A percentile compares a stretch with the other conserved stretches of the same genome.
Evolutionary conservation across 2,797 vertebrate species (phyloP).

Genomic region (Esox lucius): DNA sequence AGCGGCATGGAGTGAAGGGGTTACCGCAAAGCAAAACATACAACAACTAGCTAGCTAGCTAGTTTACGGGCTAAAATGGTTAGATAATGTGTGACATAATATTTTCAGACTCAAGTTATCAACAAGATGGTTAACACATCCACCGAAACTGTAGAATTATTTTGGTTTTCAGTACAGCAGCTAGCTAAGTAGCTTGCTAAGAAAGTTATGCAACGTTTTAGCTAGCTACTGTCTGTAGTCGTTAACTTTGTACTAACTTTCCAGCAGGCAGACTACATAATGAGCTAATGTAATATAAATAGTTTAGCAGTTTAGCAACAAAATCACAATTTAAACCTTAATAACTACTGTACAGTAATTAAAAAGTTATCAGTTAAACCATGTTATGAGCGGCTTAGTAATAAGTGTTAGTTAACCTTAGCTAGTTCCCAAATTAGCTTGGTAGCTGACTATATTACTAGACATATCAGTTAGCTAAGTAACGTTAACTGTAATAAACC

Average conservation of each 20-base stretch:
- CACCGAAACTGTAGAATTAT: neutral
- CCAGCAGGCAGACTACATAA: too few species aligned
- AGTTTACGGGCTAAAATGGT: neutral
- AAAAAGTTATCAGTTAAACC: neutral
- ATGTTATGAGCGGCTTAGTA: neutral
- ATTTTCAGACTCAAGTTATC: neutral
- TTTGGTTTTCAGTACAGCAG: neutral
- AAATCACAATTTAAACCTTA: too few species aligned
- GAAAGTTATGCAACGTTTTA: neutral
- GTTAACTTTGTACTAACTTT: too few species aligned
- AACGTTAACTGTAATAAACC: too few species aligned
- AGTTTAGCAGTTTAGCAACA: too few species aligned
- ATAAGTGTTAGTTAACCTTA: neutral
- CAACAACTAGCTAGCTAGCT: neutral
- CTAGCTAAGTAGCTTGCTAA: neutral
- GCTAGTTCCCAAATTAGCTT: too few species aligned
- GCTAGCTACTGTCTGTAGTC: too few species aligned
- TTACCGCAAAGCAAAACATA: neutral
- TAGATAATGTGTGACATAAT: neutral
- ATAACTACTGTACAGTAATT: too few species aligned
- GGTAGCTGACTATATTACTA: too few species aligned
- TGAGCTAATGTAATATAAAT: too few species aligned
- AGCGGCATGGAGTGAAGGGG: neutral
- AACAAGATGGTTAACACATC: neutral
- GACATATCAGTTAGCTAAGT: too few species aligned